Base-by-base conservation (phyloP, 2,888 invertebrate genomes). In the Margaritifera margaritifera region DNA sequence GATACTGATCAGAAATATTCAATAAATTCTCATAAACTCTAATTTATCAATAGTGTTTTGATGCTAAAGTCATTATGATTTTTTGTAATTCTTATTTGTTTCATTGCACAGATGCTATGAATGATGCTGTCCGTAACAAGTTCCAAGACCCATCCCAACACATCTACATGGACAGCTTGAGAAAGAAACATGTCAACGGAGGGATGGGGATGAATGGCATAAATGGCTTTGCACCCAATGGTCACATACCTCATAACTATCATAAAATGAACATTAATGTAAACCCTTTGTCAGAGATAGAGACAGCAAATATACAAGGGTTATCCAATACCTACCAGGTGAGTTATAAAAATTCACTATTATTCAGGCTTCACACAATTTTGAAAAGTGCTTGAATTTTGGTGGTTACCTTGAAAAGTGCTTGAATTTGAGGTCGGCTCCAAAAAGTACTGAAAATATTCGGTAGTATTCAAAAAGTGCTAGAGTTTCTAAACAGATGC, bases 191-290 rank as follows among this genome's bases (percentile, higher is more conserved):
- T 72, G 70, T 80, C 57, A 85, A 84, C 62, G 84, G 85, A 22
- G 80, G 81, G 11, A 69, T 77, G 57, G 73, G 73, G 18, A 67
- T 79, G 22, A 84, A 81, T 57, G 83, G 83, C 22, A 71, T 83
- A 15, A 84, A 82, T 58, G 84, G 84, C 20, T 75, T 76, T 11
- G 73, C 83, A 51, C 77, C 80, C 52, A 83, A 83, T 64, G 84
- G 84, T 50, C 83, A 84, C 69, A 77, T 77, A 59, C 79, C 80
- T 22, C 78, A 84, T 56, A 71, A 76, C 60, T 75, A 78, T 67
- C 78, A 80, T 59, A 82, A 82, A 72, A 79, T 83, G 81, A 85
- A 84, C 69, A 80, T 84, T 61, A 84, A 78, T 74, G 80, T 83
- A 31, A 84, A 84, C 69, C 81, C 84, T 19, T 59, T 84, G 64